Evolutionary conservation across 2,888 invertebrate species (phyloP).

Genomic region (Anagyrus pseudococci): DNA sequence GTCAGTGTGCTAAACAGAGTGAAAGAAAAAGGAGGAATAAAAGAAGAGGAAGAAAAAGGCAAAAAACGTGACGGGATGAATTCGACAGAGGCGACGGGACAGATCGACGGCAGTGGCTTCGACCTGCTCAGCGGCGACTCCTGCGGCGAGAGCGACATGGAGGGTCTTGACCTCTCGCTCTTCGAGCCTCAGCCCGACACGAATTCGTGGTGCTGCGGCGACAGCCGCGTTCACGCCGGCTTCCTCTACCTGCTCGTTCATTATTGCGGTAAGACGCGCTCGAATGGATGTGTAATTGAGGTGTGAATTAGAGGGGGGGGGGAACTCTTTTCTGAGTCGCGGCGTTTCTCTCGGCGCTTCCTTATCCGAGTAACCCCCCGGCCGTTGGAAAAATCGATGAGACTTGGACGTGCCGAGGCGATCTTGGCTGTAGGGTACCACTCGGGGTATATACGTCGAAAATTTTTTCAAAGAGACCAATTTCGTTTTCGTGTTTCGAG

Average conservation of each 20-base stretch:
- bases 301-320: too few relatives aligned
- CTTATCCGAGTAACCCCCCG: too few relatives aligned
- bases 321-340: too few relatives aligned
- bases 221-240: constrained; percentile 55
- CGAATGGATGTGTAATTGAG: too few relatives aligned
- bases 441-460: too few relatives aligned
- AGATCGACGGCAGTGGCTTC: constrained; percentile 1
- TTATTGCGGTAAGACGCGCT: constrained; percentile 56
- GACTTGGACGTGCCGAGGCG: too few relatives aligned
- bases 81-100: constrained; percentile 35
- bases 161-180: constrained; percentile 71
- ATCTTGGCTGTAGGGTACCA: too few relatives aligned
- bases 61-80: constrained; percentile 35
- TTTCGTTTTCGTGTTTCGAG: too few relatives aligned
- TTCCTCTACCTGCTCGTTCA: constrained; percentile 56
- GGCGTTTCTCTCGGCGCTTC: too few relatives aligned
- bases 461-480: too few relatives aligned
- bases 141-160: constrained; percentile 70
- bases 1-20: background rate
- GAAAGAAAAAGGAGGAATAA: background rate
- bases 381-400: too few relatives aligned
- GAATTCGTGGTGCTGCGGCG: constrained; percentile 54
- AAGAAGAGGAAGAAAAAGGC: background rate
- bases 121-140: constrained; percentile 68
- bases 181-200: constrained; percentile 68